Base-by-base conservation (phyloP, 2,888 invertebrate species). In the Chorisops tibialis region DNA sequence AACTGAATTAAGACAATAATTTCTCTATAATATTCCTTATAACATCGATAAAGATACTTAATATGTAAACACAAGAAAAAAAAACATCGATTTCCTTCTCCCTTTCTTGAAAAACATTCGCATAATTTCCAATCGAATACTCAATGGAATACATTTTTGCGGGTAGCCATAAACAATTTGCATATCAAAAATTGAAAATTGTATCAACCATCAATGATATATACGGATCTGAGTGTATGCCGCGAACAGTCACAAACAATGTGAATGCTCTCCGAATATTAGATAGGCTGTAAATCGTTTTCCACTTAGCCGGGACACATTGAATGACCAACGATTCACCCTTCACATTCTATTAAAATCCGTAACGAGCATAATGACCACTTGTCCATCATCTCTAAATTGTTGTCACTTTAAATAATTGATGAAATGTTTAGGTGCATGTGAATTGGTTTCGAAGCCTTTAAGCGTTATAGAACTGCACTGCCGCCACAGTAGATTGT, bases 381-480 rank as follows among this genome's bases (percentile, higher is more conserved):
- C 59, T 59, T 59, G 59, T 48, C 47, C 59, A 35, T 59, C 43
- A 38, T 37, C 39, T 38, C 37, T 59, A 59, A 59, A 59, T 59
- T 59, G 59, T 59, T 59, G 59, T 59, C 59, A 59, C 59, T 59
- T 59, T 59, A 59, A 59, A 59, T 59, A 59, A 59, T 59, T 59
- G 47, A 59, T 59, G 41, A 21, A 56, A 56, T 56, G 56, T 56
- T 56, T 56, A 56, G 56, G 45, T 56, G 43, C 43, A 56, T 56
- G 52, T 24, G 41, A 54, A 54, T 54, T 54, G 52, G 21, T 47
- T 47, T 47, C n/a, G 47, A 21, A 47, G 21, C n/a, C 30, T 30
- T 30, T 30, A 30, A 30, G 9, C 5, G 7, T 7, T 30, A 9
- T 30, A 30, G 9, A 7, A 30, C 30, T 7, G n/a, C n/a, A n/a